These are phyloP conservation scores for Tamias sibiricus DNA, from an alignment of 2,113 vertebrate species.

Conservation along the genomic window DNA sequence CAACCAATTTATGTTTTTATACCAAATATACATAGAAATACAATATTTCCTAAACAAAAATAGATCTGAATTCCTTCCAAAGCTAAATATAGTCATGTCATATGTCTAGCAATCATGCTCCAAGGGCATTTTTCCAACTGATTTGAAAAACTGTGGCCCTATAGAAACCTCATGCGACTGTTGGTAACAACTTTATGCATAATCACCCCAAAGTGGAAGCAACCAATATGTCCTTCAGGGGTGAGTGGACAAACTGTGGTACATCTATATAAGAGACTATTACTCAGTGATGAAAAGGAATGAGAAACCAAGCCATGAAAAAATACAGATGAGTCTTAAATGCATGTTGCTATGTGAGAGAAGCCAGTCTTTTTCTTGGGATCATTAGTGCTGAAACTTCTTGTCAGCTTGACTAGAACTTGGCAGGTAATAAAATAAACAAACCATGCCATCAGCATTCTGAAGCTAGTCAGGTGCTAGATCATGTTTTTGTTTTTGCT, in stretches of 20 bases:
- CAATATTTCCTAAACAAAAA: constrained; percentile 32
- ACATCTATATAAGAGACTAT: background rate
- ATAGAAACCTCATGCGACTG: background rate
- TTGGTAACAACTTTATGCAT: background rate
- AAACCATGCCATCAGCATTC: background rate
- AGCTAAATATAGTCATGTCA: background rate
- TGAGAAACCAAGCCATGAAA: background rate
- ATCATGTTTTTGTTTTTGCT: background rate
- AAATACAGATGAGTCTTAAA: background rate
- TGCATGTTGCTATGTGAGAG: background rate
- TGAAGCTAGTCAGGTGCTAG: background rate
- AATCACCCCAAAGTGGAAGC: background rate
- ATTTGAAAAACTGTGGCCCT: constrained; percentile 3
- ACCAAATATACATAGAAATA: background rate
- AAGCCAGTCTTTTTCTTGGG: background rate
- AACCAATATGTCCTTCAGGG: background rate
- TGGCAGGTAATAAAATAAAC: background rate
- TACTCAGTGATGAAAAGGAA: background rate
- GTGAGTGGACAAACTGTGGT: background rate
- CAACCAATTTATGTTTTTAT: background rate
- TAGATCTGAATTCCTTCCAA: background rate
- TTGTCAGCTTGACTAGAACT: background rate
- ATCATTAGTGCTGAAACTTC: background rate
- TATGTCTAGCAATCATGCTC: background rate
- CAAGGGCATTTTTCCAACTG: background rate